Conservation (phyloP, 2,888 invertebrate genomes). For the Crematogaster levior region DNA sequence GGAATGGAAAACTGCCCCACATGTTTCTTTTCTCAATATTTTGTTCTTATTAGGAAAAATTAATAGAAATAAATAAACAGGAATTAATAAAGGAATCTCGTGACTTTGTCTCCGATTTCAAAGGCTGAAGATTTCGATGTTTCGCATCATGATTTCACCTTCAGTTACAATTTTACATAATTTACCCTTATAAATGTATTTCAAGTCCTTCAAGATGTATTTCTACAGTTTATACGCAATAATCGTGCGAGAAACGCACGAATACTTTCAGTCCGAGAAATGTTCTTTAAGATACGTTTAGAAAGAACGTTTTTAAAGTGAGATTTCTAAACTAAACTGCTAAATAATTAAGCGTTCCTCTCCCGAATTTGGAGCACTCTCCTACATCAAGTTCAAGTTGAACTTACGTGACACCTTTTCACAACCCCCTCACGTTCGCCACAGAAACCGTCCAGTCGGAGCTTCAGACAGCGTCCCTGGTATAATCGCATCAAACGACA, state of each 20-base stretch:
- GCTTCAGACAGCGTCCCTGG: background rate
- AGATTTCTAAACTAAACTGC: background rate
- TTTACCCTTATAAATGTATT: background rate
- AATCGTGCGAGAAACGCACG: background rate
- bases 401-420: constrained; percentile 20
- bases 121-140: background rate
- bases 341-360: background rate
- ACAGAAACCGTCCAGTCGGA: constrained; percentile 7
- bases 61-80: background rate
- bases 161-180: background rate
- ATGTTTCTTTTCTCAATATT: background rate
- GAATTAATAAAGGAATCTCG: background rate
- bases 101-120: background rate
- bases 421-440: constrained; percentile 11
- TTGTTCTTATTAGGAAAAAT: background rate
- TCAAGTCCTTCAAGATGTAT: too few relatives aligned
- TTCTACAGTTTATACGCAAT: background rate
- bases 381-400: background rate
- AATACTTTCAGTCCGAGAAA: background rate
- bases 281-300: background rate
- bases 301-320: background rate
- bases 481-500: constrained; percentile 78
- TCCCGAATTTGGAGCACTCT: background rate
- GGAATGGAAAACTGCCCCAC: background rate
- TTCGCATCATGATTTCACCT: background rate